These are phyloP conservation scores for Pammene aurita DNA, from an alignment of 2,888 invertebrate species.

Conservation along the genomic window DNA sequence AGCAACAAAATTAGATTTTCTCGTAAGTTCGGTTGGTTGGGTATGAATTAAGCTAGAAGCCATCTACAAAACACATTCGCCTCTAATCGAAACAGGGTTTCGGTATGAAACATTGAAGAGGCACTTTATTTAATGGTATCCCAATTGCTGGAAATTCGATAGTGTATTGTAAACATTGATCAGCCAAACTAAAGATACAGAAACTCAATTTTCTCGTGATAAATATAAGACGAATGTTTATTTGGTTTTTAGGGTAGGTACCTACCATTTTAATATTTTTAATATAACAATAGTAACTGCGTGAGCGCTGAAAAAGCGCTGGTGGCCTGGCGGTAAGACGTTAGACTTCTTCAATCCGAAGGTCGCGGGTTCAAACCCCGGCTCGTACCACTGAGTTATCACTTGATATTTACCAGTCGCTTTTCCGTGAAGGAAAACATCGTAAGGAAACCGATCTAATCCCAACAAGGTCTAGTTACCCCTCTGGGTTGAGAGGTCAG, in stretches of 20 bases:
- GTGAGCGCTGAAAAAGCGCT: too few relatives aligned
- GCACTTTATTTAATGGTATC: slow-evolving; percentile 18
- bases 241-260: neutral
- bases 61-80: slow-evolving; percentile 21
- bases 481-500: too few relatives aligned
- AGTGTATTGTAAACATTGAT: neutral
- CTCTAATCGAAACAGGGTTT: slow-evolving; percentile 11
- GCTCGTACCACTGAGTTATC: too few relatives aligned
- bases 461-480: too few relatives aligned
- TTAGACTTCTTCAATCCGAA: too few relatives aligned
- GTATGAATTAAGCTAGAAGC: slow-evolving; percentile 24
- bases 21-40: slow-evolving; percentile 18
- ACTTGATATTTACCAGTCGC: too few relatives aligned
- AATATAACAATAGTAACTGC: neutral
- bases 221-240: neutral
- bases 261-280: neutral
- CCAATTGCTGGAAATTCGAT: slow-evolving; percentile 3
- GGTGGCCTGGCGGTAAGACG: too few relatives aligned
- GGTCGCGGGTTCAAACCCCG: too few relatives aligned
- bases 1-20: slow-evolving; percentile 22
- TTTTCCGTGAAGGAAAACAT: too few relatives aligned
- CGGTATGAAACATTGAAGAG: slow-evolving; percentile 17
- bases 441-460: too few relatives aligned
- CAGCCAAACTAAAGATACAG: neutral
- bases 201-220: neutral